These are phyloP conservation scores for Acrobasis repandana DNA, from an alignment of 2,888 invertebrate species.

Conservation along the genomic window DNA sequence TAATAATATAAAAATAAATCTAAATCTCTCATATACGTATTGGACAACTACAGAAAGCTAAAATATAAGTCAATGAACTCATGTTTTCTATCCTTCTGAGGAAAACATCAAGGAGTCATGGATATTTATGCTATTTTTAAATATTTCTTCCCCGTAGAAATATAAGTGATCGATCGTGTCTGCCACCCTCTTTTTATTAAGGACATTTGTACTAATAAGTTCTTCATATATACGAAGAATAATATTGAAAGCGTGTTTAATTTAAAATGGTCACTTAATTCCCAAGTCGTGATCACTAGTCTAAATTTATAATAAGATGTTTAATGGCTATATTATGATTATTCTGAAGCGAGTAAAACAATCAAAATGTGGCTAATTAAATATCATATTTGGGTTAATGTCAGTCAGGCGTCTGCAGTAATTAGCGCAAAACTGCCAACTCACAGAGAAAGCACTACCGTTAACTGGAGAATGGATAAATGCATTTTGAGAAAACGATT, in stretches of 20 bases:
- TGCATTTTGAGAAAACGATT: conserved; percentile 24
- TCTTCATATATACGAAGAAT: too few species aligned
- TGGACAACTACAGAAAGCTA: too few species aligned
- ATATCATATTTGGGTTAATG: conserved; percentile 55
- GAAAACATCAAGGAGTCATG: background rate
- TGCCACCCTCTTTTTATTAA: background rate
- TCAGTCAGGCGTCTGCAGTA: conserved; percentile 52
- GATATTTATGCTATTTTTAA: conserved; percentile 6
- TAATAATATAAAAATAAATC: too few species aligned
- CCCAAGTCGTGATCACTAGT: conserved; percentile 14
- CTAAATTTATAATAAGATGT: conserved; percentile 45
- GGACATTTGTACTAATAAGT: background rate
- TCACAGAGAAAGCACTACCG: conserved; percentile 62
- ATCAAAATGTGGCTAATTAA: conserved; percentile 55
- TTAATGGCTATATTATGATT: conserved; percentile 45
- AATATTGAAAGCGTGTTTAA: background rate
- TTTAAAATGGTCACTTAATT: conserved; percentile 12
- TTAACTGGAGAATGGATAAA: conserved; percentile 43
- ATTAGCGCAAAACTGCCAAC: conserved; percentile 59
- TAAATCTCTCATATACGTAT: too few species aligned
- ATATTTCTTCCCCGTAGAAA: conserved; percentile 3
- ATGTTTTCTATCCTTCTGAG: background rate
- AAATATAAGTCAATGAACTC: conserved; percentile 11
- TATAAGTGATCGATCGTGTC: conserved; percentile 4
- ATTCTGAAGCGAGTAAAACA: conserved; percentile 40